Conservation (phyloP, 35 echinoderm and acorn worm genomes). For the Amphiura filiformis region DNA sequence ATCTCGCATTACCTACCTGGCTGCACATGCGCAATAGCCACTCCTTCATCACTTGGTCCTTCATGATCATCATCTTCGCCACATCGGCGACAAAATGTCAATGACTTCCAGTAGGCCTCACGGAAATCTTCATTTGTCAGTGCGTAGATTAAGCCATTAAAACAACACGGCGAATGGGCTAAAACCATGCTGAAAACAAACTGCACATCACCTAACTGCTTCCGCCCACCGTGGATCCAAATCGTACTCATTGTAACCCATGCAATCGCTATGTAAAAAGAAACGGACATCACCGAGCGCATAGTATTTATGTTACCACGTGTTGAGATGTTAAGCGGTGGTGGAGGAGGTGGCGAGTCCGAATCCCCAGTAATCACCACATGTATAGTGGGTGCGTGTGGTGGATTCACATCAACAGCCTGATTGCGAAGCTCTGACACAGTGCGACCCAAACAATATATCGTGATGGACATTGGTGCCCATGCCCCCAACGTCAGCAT, state of each 20-base stretch:
- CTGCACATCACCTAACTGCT: neutral
- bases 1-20: no score
- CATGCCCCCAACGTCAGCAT: neutral
- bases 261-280: neutral
- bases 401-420: no score
- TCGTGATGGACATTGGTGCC: neutral
- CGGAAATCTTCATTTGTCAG: slow-evolving; percentile 1
- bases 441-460: neutral
- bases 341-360: neutral
- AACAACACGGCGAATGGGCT: neutral
- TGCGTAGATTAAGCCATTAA: neutral
- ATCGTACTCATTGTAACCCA: neutral
- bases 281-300: neutral
- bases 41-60: no score
- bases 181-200: neutral
- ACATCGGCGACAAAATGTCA: neutral
- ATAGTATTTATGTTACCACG: neutral
- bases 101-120: neutral
- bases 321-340: neutral
- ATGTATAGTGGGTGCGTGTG: no score
- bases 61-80: neutral
- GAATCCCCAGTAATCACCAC: no score
- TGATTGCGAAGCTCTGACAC: neutral
- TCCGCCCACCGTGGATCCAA: neutral
- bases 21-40: no score